Percentiles rank a stretch among this genome's conserved stretches.
Conservation (phyloP, 2,888 invertebrate genomes). For the Leucoma salicis region DNA sequence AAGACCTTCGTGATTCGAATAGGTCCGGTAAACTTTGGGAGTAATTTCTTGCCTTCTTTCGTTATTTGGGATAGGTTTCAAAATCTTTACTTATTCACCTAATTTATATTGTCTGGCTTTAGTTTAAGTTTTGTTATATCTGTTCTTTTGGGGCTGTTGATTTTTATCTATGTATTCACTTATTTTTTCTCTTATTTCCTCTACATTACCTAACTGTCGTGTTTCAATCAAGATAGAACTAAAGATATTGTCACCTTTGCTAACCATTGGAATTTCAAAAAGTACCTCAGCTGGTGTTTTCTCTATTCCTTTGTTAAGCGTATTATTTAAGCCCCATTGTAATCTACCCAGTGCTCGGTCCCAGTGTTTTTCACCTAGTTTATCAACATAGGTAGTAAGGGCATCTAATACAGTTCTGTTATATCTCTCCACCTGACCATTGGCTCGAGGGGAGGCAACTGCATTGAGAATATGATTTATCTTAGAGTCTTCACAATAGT, state of each 20-base stretch:
- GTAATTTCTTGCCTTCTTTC: constrained; percentile 19
- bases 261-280: too few relatives aligned
- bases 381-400: constrained; percentile 8
- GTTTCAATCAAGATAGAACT: too few relatives aligned
- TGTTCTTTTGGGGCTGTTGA: too few relatives aligned
- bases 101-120: background rate
- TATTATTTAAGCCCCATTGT: constrained; percentile 5
- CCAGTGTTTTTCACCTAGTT: background rate
- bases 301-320: constrained; percentile 2
- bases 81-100: constrained; percentile 19
- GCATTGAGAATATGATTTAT: constrained; percentile 15
- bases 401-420: background rate
- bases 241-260: too few relatives aligned
- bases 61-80: constrained; percentile 5
- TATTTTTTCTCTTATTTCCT: too few relatives aligned
- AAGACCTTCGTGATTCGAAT: constrained; percentile 15
- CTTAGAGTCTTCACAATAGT: background rate
- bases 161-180: background rate
- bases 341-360: too few relatives aligned
- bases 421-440: constrained; percentile 3
- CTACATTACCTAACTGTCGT: too few relatives aligned
- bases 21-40: constrained; percentile 19
- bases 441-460: constrained; percentile 5
- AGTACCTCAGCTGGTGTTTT: constrained; percentile 2
- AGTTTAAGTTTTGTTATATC: too few relatives aligned